Evolutionary conservation across 2,113 vertebrate species (phyloP).

Genomic region (Petrocephalus zakoni): DNA sequence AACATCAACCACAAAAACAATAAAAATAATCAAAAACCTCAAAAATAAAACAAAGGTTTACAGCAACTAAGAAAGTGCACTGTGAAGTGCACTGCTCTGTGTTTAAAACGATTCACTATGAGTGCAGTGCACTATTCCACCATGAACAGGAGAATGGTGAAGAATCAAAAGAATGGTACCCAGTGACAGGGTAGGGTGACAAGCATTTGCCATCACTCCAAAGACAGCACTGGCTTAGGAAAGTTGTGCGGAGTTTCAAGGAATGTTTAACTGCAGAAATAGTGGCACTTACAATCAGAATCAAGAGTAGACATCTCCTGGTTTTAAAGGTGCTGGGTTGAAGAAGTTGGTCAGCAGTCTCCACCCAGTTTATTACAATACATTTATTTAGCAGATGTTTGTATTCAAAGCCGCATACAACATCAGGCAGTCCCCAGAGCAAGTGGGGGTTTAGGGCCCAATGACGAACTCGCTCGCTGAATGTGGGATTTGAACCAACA

Average conservation of each 20-base stretch:
- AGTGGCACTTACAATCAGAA: background rate
- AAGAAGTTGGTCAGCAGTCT: background rate
- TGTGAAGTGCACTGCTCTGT: background rate
- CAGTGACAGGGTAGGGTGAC: background rate
- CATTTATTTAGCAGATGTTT: background rate
- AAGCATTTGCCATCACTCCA: background rate
- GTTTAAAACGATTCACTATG: background rate
- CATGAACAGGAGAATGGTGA: background rate
- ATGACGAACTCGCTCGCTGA: background rate
- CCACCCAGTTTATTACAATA: background rate
- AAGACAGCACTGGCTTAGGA: background rate
- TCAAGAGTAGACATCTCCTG: background rate
- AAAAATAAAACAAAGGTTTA: background rate
- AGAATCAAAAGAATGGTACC: background rate
- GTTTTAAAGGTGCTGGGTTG: background rate
- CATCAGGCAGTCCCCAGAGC: background rate
- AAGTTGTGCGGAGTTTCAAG: background rate
- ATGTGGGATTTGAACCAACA: background rate
- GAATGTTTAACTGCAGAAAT: background rate
- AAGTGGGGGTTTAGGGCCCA: background rate
- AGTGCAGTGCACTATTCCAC: background rate
- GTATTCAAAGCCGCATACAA: background rate
- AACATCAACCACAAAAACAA: background rate
- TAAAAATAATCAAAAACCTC: background rate
- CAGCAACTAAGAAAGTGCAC: background rate